Evolutionary conservation across 2,888 invertebrate genomes (phyloP).

Genomic region (Perizoma flavofasciatum): DNA sequence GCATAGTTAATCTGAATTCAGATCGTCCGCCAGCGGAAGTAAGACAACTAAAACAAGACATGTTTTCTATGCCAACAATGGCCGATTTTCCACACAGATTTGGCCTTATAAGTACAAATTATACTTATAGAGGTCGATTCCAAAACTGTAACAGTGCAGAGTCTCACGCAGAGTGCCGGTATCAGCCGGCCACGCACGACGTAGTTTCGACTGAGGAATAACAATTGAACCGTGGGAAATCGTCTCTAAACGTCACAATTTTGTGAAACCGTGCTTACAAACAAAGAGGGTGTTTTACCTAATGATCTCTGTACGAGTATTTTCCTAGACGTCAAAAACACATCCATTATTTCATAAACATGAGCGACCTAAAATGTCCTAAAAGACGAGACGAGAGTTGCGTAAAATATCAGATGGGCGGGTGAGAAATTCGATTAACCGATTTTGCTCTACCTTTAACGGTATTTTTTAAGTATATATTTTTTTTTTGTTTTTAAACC

Average conservation of each 20-base stretch:
- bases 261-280: slow-evolving; percentile 60
- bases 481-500: no score
- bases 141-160: slow-evolving; percentile 57
- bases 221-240: slow-evolving; percentile 79
- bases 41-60: slow-evolving; percentile 21
- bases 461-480: no score
- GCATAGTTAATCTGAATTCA: slow-evolving; percentile 14
- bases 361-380: no score
- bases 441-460: no score
- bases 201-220: slow-evolving; percentile 63
- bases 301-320: not conserved
- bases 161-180: slow-evolving; percentile 49
- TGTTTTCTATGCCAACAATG: slow-evolving; percentile 25
- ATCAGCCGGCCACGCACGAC: slow-evolving; percentile 62
- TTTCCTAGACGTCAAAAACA: no score
- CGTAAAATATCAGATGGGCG: not conserved
- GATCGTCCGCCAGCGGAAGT: slow-evolving; percentile 16
- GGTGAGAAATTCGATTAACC: no score
- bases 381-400: not conserved
- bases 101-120: slow-evolving; percentile 23
- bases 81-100: slow-evolving; percentile 29
- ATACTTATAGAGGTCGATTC: slow-evolving; percentile 43
- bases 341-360: no score
- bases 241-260: slow-evolving; percentile 61
- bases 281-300: slow-evolving; percentile 54